Evolutionary conservation across 37 sponge, comb jelly and placozoan genomes (phyloP), one percentile per base, ranked within the genome.

Genomic region (Halisarca cf. caerulea): DNA sequence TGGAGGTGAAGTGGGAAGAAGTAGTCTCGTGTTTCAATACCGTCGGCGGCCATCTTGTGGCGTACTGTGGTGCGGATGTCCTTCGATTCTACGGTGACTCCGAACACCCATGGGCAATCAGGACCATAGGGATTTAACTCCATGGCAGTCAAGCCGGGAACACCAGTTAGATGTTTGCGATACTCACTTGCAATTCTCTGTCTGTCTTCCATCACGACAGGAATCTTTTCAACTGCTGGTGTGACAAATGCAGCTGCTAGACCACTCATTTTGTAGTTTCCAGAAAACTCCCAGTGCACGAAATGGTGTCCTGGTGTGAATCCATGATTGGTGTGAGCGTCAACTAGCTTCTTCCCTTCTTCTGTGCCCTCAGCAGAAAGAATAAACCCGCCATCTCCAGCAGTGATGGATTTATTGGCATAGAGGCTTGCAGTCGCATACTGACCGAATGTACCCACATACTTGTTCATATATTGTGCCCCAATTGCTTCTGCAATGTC

Each of bases 251-350:
- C 90, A 35, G 90, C 90, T 42, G 78, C 70, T 37, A 89, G 34
- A 15, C 86, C 85, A n/a, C 80, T 79, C 90, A 89, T 89, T 66
- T 89, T 89, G 82, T 89, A 84, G 74, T 89, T 89, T 3, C 90
- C 90, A 1, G 85, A 84, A 24, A 40, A 55, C 59, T 89, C 85
- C 66, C 80, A 85, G 69, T 89, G 90, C 2, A 89, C 71, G 47
- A 89, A 89, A 58, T 89, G 90, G 51, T 42, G 74, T 24, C 72
- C 57, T 43, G 53, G 37, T 2, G 84, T 80, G 74, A 89, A 89
- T 28, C 90, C 90, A 25, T 89, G 90, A 38, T 89, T 89, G 11
- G 75, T 74, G 55, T 84, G 79, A 39, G 81, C 68, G 0, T 89
- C 70, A 6, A 71, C 82, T 2, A 60, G 55, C 15, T 62, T 33